Base-by-base conservation (phyloP, 2,888 invertebrate species). In the Abscondita cerata region DNA sequence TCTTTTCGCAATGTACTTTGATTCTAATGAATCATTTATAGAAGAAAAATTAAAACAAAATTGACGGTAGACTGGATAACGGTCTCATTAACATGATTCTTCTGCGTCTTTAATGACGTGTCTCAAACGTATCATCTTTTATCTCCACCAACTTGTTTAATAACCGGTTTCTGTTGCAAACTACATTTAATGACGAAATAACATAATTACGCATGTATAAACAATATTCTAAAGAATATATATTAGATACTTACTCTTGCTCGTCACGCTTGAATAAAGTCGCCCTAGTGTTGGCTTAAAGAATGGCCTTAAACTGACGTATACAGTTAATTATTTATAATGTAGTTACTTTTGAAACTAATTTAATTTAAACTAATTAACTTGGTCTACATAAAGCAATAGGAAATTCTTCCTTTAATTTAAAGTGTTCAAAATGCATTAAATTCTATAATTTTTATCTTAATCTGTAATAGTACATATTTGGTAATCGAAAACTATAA, bases 201-300 rank as follows among this genome's bases (percentile, higher is more conserved):
- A 60, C 65, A 64, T 68, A 69, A 70, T 70, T 68, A 70, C 67
- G 64, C 66, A 59, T 66, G 62, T 63, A 66, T 67, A 70, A 65
- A 66, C 63, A 65, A 65, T 66, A 62, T 63, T 63, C 62, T 60
- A 40, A 52, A 54, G 61, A 56, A 52, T 56, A 51, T n/a, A n/a
- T 52, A 61, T 56, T 56, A 61, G 44, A 56, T 40, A 31, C 33
- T 16, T 58, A 46, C 44, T 59, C 47, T 46, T 55, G 56, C 46
- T 41, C 47, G 63, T 66, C 61, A 61, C 54, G 66, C 52, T 61
- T 66, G 63, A 55, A 44, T 60, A 60, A 55, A 46, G 60, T 60
- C 52, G 66, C 60, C 60, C 66, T 61, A 66, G 59, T 62, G 51
- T 31, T 53, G 53, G 53, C 56, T 62, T 53, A 51, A 63, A 57